Conservation (phyloP, 92 coral and sea anemone genomes). For the Palythoa grandis region DNA sequence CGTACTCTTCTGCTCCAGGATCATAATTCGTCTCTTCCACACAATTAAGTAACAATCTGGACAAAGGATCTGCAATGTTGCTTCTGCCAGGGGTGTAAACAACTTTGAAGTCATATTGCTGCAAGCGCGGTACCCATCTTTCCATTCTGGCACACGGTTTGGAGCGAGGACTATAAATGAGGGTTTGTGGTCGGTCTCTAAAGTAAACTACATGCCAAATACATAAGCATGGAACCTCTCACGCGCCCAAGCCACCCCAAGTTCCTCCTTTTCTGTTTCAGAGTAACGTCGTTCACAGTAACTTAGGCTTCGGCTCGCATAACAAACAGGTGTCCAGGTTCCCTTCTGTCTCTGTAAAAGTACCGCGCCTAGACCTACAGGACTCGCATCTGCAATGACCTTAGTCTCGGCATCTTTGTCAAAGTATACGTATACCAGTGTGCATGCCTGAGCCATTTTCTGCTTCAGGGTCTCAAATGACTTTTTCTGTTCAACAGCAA, state of each 20-base stretch:
- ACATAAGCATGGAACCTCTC: slow-evolving; percentile 45
- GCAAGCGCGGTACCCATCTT: slow-evolving; percentile 13
- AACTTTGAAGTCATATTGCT: slow-evolving; percentile 30
- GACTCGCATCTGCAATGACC: too few relatives aligned
- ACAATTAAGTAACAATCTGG: slow-evolving; percentile 13
- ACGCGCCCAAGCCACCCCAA: slow-evolving; percentile 53
- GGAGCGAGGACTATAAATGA: not conserved
- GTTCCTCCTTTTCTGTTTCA: slow-evolving; percentile 52
- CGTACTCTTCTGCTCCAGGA: slow-evolving; percentile 36
- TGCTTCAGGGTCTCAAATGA: slow-evolving; percentile 36
- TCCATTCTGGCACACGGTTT: too few relatives aligned
- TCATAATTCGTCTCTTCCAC: slow-evolving; percentile 4
- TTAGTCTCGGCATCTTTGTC: slow-evolving; percentile 33
- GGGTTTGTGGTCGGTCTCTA: slow-evolving; percentile 22
- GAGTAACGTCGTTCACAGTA: slow-evolving; percentile 35
- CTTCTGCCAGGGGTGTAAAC: slow-evolving; percentile 20
- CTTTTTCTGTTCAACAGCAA: slow-evolving; percentile 31
- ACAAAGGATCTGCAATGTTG: slow-evolving; percentile 40
- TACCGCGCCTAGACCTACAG: too few relatives aligned
- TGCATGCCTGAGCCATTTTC: slow-evolving; percentile 39
- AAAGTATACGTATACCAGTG: slow-evolving; percentile 56
- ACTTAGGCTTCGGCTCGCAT: slow-evolving; percentile 56
- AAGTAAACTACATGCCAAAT: slow-evolving; percentile 34
- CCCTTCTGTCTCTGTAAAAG: not conserved
- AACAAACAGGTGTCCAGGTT: slow-evolving; percentile 31